Percentiles rank a stretch among this genome's conserved stretches.
These are phyloP conservation scores for Rhagoletis pomonella DNA, from an alignment of 1,140 invertebrate genomes.

Conservation along the genomic window DNA sequence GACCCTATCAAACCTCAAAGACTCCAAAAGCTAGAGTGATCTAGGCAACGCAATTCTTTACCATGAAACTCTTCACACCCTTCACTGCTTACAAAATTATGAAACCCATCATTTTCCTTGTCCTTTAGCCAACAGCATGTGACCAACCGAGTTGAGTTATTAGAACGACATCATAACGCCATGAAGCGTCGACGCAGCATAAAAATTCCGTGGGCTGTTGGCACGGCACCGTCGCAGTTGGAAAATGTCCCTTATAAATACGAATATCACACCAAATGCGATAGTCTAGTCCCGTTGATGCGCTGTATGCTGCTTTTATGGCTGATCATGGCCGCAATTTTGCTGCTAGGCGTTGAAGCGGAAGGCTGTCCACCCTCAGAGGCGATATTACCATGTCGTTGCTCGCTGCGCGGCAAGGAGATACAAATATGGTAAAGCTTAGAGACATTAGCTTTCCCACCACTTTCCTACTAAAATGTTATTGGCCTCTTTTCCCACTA, in stretches of 20 bases:
- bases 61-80: too few species aligned
- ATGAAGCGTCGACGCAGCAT: constrained; percentile 53
- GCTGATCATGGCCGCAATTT: background rate
- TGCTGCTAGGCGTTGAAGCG: constrained; percentile 52
- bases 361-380: constrained; percentile 75
- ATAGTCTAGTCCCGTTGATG: background rate
- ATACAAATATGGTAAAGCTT: constrained; percentile 76
- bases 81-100: too few species aligned
- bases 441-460: background rate
- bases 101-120: background rate
- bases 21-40: too few species aligned
- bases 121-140: background rate
- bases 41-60: too few species aligned
- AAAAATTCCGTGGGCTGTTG: constrained; percentile 54
- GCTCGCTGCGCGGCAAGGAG: constrained; percentile 74
- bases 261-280: background rate
- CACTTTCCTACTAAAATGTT: background rate
- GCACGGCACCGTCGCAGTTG: background rate
- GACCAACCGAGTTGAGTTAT: background rate
- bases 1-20: too few species aligned
- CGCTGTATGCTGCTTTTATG: background rate
- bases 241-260: constrained; percentile 54
- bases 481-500: constrained; percentile 66
- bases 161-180: background rate
- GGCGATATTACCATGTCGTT: constrained; percentile 75